These are phyloP conservation scores for Furnarius figulus DNA, from an alignment of 2,113 vertebrate species.

Conservation along the genomic window DNA sequence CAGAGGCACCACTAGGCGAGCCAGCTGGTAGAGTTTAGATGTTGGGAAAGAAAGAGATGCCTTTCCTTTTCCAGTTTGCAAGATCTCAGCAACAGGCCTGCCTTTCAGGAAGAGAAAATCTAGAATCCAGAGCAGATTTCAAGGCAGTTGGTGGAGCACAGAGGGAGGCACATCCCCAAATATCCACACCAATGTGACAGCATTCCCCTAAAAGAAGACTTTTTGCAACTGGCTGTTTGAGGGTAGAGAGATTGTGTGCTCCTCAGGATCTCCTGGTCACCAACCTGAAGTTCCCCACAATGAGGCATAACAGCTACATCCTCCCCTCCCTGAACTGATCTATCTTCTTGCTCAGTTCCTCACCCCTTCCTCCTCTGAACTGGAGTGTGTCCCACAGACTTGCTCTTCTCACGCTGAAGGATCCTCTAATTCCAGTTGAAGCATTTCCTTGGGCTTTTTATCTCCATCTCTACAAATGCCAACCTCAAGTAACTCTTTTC, in stretches of 20 bases:
- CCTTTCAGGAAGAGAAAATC: background rate
- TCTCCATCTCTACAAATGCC: background rate
- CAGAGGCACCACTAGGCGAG: background rate
- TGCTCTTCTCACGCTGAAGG: background rate
- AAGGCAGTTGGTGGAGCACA: background rate
- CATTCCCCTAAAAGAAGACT: too few species aligned
- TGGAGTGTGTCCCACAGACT: background rate
- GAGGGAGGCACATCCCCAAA: background rate
- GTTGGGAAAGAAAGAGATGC: background rate
- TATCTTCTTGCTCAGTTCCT: background rate
- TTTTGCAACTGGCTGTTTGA: background rate
- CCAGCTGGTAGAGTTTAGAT: background rate
- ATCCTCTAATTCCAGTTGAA: background rate
- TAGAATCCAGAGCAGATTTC: background rate
- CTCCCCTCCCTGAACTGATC: background rate
- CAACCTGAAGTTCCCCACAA: background rate
- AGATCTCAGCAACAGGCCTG: background rate
- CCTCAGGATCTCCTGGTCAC: background rate
- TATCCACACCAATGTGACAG: background rate
- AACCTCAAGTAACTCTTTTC: background rate
- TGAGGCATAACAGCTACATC: background rate
- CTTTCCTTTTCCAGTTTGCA: background rate
- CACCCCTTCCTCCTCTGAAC: background rate
- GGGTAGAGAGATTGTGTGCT: background rate
- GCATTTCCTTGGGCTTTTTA: background rate